Evolutionary conservation across 1,140 invertebrate species (phyloP), one percentile per base, ranked within the genome.

Genomic region (Lepidotrigona ventralis): DNA sequence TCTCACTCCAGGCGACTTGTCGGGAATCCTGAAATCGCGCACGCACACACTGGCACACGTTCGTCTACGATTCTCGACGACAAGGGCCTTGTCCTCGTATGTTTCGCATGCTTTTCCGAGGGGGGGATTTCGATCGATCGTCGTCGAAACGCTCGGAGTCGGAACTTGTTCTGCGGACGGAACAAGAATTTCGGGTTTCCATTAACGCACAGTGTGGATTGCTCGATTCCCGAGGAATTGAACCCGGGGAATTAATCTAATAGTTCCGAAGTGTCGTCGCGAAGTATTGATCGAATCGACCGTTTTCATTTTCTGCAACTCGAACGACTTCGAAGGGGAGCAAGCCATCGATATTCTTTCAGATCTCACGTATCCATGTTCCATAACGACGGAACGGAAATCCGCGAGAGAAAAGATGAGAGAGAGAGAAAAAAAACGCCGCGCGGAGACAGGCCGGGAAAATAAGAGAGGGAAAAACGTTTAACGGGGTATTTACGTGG

Each of bases 1-100:
- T 73, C 78, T 64, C 56, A 14, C 69, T 29, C 54, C 56, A 60
- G 26, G 73, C 69, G 46, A 63, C 39, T 33, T 23, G 33, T 21
- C 39, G 39, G 81, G 81, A 83, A 83, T 83, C 66, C 56, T 8
- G 46, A 69, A 78, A 70, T 69, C 81, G 56, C 60, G 11, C 66
- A 26, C 70, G 33, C 60, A 73, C 60, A 73, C 39, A 71, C 76
- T 0, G n/a, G 19, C 19, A n/a, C 66, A 12, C 60, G 63, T 54
- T 26, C 29, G 33, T 83, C 81, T 78, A 33, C 66, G 74, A 83
- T 83, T 54, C 70, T 66, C 66, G 9, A 6, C 29, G 51, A 53
- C 33, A 29, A 74, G 29, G 53, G 23, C 51, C 19, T 39, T 8
- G 63, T 70, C 17, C 14, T 4, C 51, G 29, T 76, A 19, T 33